Evolutionary conservation across 2,797 vertebrate genomes (phyloP).

Genomic region (Corythornis leucogaster): DNA sequence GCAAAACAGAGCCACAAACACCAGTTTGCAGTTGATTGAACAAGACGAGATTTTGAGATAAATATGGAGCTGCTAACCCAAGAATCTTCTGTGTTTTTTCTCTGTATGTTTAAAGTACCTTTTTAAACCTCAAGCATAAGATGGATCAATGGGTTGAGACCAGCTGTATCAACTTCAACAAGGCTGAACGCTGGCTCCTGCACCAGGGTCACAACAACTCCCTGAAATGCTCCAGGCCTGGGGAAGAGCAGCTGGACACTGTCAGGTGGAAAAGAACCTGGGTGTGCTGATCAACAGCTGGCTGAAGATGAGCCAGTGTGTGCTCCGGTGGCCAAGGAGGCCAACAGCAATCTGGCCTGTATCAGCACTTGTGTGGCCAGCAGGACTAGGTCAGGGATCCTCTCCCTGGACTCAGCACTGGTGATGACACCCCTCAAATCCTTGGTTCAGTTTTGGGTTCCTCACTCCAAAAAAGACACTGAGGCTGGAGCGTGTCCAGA

Average conservation of each 20-base stretch:
- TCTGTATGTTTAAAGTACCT: neutral
- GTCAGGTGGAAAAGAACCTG: no score
- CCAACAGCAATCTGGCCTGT: no score
- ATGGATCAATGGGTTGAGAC: accelerated
- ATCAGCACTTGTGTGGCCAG: no score
- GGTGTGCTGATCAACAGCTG: no score
- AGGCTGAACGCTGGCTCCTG: neutral
- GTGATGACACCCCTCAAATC: neutral
- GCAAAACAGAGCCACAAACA: neutral
- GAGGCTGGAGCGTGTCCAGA: neutral
- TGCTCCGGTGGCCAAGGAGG: no score
- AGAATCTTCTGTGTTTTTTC: neutral
- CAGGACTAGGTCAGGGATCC: no score
- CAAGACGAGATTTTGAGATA: neutral
- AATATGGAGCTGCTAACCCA: neutral
- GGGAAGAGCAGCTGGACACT: no score
- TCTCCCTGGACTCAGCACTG: no score
- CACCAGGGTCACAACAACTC: no score
- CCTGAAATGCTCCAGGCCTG: no score
- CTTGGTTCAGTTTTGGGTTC: neutral
- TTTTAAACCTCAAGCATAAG: neutral
- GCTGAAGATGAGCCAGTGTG: no score
- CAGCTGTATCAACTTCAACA: neutral
- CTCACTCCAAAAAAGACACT: neutral
- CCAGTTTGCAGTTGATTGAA: neutral